These are phyloP conservation scores for Anhinga anhinga DNA, from an alignment of 2,113 vertebrate species.

Conservation along the genomic window DNA sequence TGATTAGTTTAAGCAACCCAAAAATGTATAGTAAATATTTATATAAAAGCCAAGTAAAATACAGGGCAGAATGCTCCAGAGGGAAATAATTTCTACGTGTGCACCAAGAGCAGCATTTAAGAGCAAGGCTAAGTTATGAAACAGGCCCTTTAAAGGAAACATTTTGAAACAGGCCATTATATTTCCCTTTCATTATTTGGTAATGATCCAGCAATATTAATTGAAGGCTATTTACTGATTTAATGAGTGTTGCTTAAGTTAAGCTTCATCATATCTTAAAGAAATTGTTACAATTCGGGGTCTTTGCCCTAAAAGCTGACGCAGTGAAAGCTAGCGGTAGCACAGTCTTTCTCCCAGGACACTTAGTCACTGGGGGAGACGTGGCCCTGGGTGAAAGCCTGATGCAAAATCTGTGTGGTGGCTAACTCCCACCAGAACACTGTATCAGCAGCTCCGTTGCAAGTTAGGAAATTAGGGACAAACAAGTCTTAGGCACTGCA, in stretches of 20 bases:
- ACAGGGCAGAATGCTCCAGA: neutral
- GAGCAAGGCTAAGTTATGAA: neutral
- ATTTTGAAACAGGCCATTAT: neutral
- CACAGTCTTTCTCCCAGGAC: neutral
- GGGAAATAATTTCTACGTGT: neutral
- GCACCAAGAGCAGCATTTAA: neutral
- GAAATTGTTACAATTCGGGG: neutral
- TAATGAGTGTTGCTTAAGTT: neutral
- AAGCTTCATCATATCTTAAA: neutral
- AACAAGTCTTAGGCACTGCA: neutral
- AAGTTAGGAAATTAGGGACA: neutral
- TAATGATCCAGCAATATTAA: neutral
- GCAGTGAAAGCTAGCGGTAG: neutral
- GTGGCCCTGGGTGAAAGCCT: neutral
- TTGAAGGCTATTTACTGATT: neutral
- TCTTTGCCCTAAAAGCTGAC: neutral
- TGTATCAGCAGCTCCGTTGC: rapidly evolving
- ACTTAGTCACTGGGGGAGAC: neutral
- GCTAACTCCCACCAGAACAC: neutral
- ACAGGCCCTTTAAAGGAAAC: neutral
- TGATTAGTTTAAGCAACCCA: neutral
- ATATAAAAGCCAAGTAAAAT: neutral
- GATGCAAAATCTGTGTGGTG: neutral
- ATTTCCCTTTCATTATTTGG: neutral
- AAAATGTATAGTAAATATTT: neutral